These are phyloP conservation scores for Exocentrus adspersus DNA, from an alignment of 2,888 invertebrate genomes.

Conservation along the genomic window DNA sequence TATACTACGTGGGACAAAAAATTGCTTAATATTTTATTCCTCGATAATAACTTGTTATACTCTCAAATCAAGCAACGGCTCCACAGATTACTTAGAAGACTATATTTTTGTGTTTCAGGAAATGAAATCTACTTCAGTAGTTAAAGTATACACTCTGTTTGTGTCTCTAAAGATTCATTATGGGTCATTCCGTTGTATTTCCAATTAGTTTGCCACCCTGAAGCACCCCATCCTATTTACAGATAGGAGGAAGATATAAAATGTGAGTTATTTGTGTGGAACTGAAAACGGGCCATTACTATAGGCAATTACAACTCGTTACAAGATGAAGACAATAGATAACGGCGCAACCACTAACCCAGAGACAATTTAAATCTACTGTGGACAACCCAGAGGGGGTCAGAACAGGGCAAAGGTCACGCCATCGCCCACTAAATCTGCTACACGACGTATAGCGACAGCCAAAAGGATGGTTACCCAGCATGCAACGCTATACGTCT, in stretches of 20 bases:
- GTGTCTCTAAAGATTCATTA: background rate
- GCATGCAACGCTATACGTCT: conserved; percentile 56
- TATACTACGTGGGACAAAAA: background rate
- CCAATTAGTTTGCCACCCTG: conserved; percentile 34
- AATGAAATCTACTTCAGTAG: too few relatives aligned
- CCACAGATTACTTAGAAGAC: too few relatives aligned
- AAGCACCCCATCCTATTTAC: conserved; percentile 29
- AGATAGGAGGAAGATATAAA: conserved; percentile 37
- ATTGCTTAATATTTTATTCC: too few relatives aligned
- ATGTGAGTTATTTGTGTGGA: conserved; percentile 40
- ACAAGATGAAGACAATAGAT: conserved; percentile 60
- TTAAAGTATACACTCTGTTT: too few relatives aligned
- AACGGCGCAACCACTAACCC: conserved; percentile 58
- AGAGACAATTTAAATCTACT: conserved; percentile 62
- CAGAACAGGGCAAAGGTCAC: conserved; percentile 61
- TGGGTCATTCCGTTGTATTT: background rate
- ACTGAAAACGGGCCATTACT: conserved; percentile 48
- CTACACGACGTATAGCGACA: conserved; percentile 56
- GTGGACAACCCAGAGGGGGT: conserved; percentile 56
- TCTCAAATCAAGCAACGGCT: too few relatives aligned
- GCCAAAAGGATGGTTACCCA: conserved; percentile 59
- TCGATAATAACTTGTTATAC: too few relatives aligned
- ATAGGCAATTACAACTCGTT: conserved; percentile 58
- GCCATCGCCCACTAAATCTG: conserved; percentile 64
- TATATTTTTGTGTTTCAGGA: too few relatives aligned